Percentiles rank a stretch among this genome's conserved stretches.
Evolutionary conservation across 2,797 vertebrate species (phyloP).

Genomic region (Scomberomorus guttatus): DNA sequence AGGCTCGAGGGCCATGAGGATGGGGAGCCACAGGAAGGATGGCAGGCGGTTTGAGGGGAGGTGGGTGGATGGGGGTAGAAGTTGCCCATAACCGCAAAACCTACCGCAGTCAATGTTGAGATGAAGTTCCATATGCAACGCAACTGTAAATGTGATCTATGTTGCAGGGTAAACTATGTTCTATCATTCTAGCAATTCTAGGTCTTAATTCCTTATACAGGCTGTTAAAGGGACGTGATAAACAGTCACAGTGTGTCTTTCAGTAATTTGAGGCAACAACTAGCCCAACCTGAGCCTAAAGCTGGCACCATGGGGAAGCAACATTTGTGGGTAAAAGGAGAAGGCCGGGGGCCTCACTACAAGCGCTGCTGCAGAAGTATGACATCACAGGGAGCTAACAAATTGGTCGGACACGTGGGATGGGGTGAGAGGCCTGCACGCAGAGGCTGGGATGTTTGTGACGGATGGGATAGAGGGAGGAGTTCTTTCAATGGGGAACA

Average conservation of each 20-base stretch:
- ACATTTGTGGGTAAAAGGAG: not conserved
- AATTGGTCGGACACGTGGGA: conserved; percentile 40
- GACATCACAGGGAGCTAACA: conserved; percentile 56
- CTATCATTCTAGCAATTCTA: not conserved
- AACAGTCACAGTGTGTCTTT: not conserved
- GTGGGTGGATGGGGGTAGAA: not conserved
- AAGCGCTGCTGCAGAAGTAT: conserved; percentile 11
- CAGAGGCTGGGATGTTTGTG: conserved; percentile 59
- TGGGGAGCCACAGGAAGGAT: conserved; percentile 29
- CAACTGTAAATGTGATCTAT: not conserved
- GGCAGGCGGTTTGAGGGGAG: conserved; percentile 30
- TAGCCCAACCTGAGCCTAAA: not conserved
- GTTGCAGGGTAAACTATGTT: not conserved
- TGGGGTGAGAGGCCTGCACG: conserved; percentile 51
- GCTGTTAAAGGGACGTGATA: not conserved
- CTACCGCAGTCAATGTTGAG: not conserved
- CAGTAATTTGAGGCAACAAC: not conserved
- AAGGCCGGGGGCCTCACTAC: conserved; percentile 12
- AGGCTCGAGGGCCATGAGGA: conserved; percentile 44
- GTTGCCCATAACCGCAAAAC: conserved; percentile 13
- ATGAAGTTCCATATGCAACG: not conserved
- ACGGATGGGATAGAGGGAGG: conserved; percentile 54
- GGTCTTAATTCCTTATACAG: not conserved
- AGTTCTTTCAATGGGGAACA: conserved; percentile 37
- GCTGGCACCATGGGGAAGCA: not conserved